These are phyloP conservation scores for Harpagoxenus sublaevis DNA, from an alignment of 2,888 invertebrate species.

Conservation along the genomic window DNA sequence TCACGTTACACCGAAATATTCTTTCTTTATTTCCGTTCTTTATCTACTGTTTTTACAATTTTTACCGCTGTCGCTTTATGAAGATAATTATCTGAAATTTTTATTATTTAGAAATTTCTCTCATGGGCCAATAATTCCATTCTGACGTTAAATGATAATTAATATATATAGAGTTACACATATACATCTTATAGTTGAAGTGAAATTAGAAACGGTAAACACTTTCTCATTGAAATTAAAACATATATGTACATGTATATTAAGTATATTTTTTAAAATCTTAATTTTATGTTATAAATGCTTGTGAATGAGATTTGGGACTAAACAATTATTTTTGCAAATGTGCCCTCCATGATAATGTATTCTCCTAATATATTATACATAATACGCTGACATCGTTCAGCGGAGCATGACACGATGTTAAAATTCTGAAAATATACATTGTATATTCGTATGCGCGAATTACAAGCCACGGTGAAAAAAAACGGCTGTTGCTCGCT, in stretches of 20 bases:
- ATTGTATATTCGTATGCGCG: not conserved
- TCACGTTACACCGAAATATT: conserved; percentile 32
- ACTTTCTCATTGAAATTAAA: not conserved
- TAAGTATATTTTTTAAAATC: not conserved
- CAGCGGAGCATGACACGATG: not conserved
- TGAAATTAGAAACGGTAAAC: not conserved
- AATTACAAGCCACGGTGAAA: not conserved
- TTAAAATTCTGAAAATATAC: conserved; percentile 19
- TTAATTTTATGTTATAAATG: conserved; percentile 15
- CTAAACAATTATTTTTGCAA: conserved; percentile 28
- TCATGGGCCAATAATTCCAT: not conserved
- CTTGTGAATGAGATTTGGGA: conserved; percentile 3
- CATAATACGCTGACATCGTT: conserved; percentile 22
- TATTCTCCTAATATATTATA: conserved; percentile 17
- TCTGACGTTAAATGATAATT: not conserved
- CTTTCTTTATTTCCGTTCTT: not conserved
- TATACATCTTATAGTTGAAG: not conserved
- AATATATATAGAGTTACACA: not conserved
- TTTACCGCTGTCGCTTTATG: not conserved
- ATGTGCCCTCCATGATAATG: not conserved
- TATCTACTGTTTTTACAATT: not conserved
- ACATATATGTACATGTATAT: not conserved
- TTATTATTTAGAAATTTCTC: not conserved
- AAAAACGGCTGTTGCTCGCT: not conserved
- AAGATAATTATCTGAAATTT: conserved; percentile 5